Evolutionary conservation across 2,888 invertebrate species (phyloP).

Genomic region (Cryptophagus acutangulus): DNA sequence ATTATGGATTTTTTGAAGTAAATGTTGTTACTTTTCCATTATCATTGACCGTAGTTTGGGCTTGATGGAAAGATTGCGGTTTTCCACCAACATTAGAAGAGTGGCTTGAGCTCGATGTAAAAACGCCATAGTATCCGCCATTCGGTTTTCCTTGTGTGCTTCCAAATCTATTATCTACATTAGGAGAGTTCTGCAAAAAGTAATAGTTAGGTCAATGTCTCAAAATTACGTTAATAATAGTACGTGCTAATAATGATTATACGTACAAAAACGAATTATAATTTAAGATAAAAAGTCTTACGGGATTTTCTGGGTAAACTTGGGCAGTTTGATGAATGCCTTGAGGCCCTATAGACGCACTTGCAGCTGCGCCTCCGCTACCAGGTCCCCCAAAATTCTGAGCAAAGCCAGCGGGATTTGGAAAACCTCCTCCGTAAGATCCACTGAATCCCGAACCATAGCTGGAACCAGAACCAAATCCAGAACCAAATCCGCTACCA

Average conservation of each 20-base stretch:
- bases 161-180: constrained; percentile 44
- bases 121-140: constrained; percentile 51
- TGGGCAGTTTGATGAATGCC: constrained; percentile 55
- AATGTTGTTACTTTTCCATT: constrained; percentile 68
- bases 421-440: background rate
- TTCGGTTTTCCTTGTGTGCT: constrained; percentile 35
- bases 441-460: constrained; percentile 1
- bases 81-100: constrained; percentile 59
- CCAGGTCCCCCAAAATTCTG: constrained; percentile 9
- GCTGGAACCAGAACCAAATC: background rate
- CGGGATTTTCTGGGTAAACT: constrained; percentile 58
- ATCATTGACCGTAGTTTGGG: constrained; percentile 65
- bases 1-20: constrained; percentile 48
- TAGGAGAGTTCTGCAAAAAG: constrained; percentile 49
- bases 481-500: constrained; percentile 9
- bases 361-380: constrained; percentile 50
- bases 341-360: constrained; percentile 53
- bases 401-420: background rate
- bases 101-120: constrained; percentile 59
- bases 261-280: too few relatives aligned
- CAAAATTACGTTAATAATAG: too few relatives aligned
- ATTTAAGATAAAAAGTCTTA: constrained; percentile 44
- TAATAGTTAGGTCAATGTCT: background rate
- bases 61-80: constrained; percentile 51
- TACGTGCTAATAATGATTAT: too few relatives aligned